These are phyloP conservation scores for Mesitornis unicolor DNA, from an alignment of 2,113 vertebrate genomes.

Conservation along the genomic window DNA sequence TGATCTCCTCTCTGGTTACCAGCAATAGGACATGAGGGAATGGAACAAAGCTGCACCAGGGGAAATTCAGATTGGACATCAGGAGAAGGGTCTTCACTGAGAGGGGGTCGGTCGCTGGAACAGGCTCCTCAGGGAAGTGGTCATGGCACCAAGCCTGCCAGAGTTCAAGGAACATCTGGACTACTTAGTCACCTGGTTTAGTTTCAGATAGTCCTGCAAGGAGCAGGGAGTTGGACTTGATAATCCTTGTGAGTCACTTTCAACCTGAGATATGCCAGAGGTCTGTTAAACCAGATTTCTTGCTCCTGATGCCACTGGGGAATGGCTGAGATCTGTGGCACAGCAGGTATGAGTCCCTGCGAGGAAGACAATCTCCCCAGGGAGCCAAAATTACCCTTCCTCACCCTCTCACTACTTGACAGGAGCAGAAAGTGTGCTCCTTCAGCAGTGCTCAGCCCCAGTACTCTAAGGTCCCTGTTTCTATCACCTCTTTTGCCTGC, in stretches of 20 bases:
- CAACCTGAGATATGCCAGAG: not conserved
- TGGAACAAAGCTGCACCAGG: not conserved
- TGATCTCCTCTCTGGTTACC: not conserved
- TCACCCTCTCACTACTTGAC: not conserved
- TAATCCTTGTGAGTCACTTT: not conserved
- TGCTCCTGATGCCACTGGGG: not conserved
- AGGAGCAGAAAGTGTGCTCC: not conserved
- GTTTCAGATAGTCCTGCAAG: not conserved
- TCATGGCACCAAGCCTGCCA: not conserved
- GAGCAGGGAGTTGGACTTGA: not conserved
- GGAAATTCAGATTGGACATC: not conserved
- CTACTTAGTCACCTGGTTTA: not conserved
- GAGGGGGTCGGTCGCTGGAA: not conserved
- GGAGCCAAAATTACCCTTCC: not conserved
- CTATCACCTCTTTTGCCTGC: not conserved
- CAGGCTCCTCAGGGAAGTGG: not conserved
- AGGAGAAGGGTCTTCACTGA: not conserved
- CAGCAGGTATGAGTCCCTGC: not conserved
- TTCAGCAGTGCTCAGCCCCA: not conserved
- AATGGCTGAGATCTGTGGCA: not conserved
- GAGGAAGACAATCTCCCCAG: not conserved
- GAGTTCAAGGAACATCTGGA: not conserved
- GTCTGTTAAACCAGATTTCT: not conserved
- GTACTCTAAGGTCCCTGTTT: not conserved
- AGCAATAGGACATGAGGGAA: rapidly evolving